Evolutionary conservation across 2,888 invertebrate genomes (phyloP).

Genomic region (Lordiphosa andalusiaca): DNA sequence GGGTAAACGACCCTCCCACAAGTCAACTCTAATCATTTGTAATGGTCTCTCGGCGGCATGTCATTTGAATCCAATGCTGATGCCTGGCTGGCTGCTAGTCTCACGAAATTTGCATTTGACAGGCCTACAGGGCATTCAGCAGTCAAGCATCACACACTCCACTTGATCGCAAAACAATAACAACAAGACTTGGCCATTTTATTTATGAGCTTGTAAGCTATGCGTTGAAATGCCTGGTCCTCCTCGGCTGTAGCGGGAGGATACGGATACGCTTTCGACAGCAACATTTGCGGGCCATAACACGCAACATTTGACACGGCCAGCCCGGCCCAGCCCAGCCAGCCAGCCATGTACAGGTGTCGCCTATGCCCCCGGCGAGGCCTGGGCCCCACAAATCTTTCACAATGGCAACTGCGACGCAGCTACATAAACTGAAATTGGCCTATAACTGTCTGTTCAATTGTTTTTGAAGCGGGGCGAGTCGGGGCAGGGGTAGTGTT

Average conservation of each 20-base stretch:
- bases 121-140: slow-evolving; percentile 55
- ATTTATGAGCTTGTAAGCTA: slow-evolving; percentile 71
- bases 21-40: slow-evolving; percentile 32
- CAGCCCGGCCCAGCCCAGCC: slow-evolving; percentile 19
- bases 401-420: slow-evolving; percentile 65
- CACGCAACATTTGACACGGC: slow-evolving; percentile 70
- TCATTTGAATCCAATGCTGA: slow-evolving; percentile 34
- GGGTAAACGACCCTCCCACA: background rate
- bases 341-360: slow-evolving; percentile 27
- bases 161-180: slow-evolving; percentile 22
- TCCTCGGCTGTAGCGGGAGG: slow-evolving; percentile 16
- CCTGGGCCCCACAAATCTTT: slow-evolving; percentile 62
- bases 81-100: background rate
- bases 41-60: slow-evolving; percentile 40
- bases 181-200: slow-evolving; percentile 46
- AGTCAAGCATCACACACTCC: slow-evolving; percentile 58
- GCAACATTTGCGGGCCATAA: slow-evolving; percentile 70
- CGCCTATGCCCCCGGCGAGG: background rate
- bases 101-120: slow-evolving; percentile 33
- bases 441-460: slow-evolving; percentile 74
- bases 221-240: slow-evolving; percentile 53
- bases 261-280: slow-evolving; percentile 65
- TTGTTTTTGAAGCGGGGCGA: slow-evolving; percentile 56
- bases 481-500: background rate
- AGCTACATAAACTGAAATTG: slow-evolving; percentile 72